Evolutionary conservation across 2,113 vertebrate species (phyloP).

Genomic region (Callocephalon fimbriatum): DNA sequence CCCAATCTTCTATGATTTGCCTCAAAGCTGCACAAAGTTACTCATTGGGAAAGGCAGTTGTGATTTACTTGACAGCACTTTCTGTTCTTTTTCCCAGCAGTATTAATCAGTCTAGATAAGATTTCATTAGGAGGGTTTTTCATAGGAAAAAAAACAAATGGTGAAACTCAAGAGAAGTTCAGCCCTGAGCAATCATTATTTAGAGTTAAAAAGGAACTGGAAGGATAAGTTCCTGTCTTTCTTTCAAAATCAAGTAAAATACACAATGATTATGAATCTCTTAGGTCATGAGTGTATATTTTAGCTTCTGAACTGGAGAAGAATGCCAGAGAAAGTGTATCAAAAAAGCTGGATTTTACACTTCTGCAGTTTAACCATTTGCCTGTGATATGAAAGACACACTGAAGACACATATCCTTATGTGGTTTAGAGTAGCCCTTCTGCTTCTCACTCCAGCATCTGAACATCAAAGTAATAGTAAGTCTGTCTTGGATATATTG

Average conservation of each 20-base stretch:
- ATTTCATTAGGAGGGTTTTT: neutral
- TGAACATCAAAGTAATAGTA: neutral
- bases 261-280: neutral
- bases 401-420: neutral
- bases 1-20: neutral
- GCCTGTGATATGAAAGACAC: neutral
- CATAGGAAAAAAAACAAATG: neutral
- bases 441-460: neutral
- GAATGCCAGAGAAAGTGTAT: neutral
- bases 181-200: neutral
- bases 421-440: neutral
- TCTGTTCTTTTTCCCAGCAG: neutral
- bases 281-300: neutral
- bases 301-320: neutral
- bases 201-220: neutral
- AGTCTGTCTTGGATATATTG: neutral
- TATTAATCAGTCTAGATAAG: neutral
- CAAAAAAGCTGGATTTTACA: neutral
- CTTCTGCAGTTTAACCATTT: neutral
- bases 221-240: neutral
- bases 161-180: neutral
- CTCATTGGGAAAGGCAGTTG: neutral
- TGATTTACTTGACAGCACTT: neutral
- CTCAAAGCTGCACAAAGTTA: neutral
- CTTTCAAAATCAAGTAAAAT: neutral